Percentiles rank a stretch among this genome's conserved stretches.
Conservation (phyloP, 2,888 invertebrate species). For the Cremastobaeus sp. region DNA sequence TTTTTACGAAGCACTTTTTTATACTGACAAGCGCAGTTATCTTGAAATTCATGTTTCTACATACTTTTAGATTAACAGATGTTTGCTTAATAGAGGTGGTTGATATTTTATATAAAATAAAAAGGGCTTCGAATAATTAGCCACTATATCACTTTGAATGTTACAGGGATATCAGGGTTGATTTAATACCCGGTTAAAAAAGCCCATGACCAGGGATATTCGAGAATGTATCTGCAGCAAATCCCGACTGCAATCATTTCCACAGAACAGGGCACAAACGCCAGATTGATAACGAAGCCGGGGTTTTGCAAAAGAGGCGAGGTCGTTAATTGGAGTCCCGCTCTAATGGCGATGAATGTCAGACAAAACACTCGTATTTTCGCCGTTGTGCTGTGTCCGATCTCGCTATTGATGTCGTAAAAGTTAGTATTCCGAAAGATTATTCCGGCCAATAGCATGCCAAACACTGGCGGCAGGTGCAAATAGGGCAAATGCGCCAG, state of each 20-base stretch:
- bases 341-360: constrained; percentile 72
- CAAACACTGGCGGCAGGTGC: constrained; percentile 81
- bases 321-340: constrained; percentile 73
- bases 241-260: constrained; percentile 67
- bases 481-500: constrained; percentile 69
- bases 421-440: constrained; percentile 61
- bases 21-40: no score
- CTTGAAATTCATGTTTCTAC: no score
- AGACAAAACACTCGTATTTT: constrained; percentile 72
- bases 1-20: no score
- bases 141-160: constrained; percentile 2
- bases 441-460: constrained; percentile 83
- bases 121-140: background rate
- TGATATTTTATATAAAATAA: background rate
- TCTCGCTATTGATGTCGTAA: constrained; percentile 69
- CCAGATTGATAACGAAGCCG: constrained; percentile 66
- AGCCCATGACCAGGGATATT: constrained; percentile 73
- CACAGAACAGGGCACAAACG: constrained; percentile 70
- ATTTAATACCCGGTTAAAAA: constrained; percentile 71
- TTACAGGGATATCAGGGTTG: background rate
- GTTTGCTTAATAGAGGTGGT: no score
- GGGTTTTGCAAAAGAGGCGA: constrained; percentile 68
- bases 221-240: constrained; percentile 66
- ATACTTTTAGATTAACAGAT: no score
- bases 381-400: constrained; percentile 62